A percentile compares a stretch with the other conserved stretches of the same genome.
Conservation (phyloP, 2,797 vertebrate species). For the Octomys mimax region DNA sequence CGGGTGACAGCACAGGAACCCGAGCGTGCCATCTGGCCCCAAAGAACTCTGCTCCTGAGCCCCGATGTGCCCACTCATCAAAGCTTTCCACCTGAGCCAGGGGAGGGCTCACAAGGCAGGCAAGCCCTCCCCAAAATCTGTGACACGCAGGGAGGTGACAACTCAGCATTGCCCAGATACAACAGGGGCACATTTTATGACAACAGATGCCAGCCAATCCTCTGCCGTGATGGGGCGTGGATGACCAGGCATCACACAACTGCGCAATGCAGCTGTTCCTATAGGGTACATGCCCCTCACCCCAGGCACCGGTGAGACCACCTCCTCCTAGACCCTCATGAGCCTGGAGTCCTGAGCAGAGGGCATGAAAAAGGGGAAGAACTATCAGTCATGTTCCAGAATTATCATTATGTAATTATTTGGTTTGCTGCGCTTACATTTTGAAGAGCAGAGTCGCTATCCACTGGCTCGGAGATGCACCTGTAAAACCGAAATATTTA, state of each 20-base stretch:
- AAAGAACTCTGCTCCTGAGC: constrained; percentile 62
- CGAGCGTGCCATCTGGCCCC: constrained; percentile 20
- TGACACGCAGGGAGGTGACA: background rate
- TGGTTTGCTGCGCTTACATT: constrained; percentile 77
- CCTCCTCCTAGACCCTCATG: background rate
- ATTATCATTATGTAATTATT: background rate
- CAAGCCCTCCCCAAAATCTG: background rate
- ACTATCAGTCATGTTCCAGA: background rate
- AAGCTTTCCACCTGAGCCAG: background rate
- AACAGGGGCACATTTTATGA: background rate
- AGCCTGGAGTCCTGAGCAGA: background rate
- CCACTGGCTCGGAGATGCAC: background rate
- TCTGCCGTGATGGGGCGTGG: rapidly evolving
- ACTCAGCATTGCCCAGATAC: background rate
- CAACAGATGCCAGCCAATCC: background rate
- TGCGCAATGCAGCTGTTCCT: rapidly evolving
- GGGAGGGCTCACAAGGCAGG: background rate
- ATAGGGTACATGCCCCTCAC: background rate
- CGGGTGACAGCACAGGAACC: background rate
- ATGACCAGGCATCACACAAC: background rate
- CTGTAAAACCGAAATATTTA: constrained; percentile 70
- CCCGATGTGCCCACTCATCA: background rate
- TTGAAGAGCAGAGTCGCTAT: constrained; percentile 34
- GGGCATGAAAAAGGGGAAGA: background rate
- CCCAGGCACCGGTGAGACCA: background rate